These are phyloP conservation scores for Pseudolaguvia tuberculata DNA, from an alignment of 2,113 vertebrate species.

Conservation along the genomic window DNA sequence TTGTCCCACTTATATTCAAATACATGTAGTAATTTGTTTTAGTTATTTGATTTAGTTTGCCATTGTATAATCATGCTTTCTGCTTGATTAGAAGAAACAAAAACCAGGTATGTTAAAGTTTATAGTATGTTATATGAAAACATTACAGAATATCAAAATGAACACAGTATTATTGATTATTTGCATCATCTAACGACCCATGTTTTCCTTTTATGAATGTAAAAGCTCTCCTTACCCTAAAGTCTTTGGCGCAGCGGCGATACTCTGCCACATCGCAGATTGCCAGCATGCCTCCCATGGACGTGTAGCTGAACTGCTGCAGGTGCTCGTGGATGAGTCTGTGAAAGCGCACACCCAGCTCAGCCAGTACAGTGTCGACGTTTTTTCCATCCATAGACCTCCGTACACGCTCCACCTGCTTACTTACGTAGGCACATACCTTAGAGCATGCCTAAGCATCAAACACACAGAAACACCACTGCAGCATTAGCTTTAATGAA, in stretches of 20 bases:
- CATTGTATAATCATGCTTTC: not conserved
- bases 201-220: not conserved
- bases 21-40: too few species aligned
- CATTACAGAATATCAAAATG: not conserved
- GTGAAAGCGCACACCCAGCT: constrained; percentile 95
- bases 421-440: constrained; percentile 89
- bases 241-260: constrained; percentile 94
- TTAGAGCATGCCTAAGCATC: constrained; percentile 85
- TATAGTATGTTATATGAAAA: not conserved
- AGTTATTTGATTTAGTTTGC: too few species aligned
- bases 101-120: too few species aligned
- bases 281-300: constrained; percentile 98
- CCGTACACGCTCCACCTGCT: constrained; percentile 92
- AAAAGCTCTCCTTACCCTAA: constrained; percentile 64
- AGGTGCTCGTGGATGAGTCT: constrained; percentile 94
- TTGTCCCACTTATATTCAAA: too few species aligned
- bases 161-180: not conserved
- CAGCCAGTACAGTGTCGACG: constrained; percentile 92
- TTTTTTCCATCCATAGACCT: constrained; percentile 99
- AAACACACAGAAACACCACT: not conserved
- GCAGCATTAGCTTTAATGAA: not conserved
- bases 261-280: constrained; percentile 98
- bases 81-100: not conserved
- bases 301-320: constrained; percentile 96
- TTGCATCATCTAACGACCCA: not conserved